Evolutionary conservation across 2,888 invertebrate genomes (phyloP).

Genomic region (Ophioninae sp.): DNA sequence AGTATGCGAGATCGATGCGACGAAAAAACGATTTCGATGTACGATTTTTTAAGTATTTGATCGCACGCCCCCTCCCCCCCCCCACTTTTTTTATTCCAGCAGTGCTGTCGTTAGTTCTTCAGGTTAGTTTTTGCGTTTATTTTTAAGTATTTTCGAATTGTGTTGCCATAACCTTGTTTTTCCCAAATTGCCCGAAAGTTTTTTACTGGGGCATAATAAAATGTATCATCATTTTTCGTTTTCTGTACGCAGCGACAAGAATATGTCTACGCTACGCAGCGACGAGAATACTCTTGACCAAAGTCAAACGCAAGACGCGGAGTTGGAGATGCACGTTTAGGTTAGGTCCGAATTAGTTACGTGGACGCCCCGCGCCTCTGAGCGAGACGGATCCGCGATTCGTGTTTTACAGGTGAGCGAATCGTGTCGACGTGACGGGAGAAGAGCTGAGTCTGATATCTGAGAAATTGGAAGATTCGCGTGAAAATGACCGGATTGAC

Average conservation of each 20-base stretch:
- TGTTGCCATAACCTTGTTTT: too few relatives aligned
- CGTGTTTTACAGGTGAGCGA: not conserved
- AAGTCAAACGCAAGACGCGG: slow-evolving; percentile 11
- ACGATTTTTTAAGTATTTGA: too few relatives aligned
- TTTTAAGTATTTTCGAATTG: too few relatives aligned
- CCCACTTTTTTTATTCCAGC: too few relatives aligned
- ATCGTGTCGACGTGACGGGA: not conserved
- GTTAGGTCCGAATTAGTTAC: not conserved
- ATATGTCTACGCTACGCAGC: not conserved
- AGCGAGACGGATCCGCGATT: not conserved
- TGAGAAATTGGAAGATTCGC: not conserved
- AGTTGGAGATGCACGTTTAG: not conserved
- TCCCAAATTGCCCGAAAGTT: too few relatives aligned
- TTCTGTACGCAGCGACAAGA: not conserved
- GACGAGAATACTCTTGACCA: slow-evolving; percentile 15
- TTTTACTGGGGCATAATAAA: too few relatives aligned
- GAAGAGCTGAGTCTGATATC: not conserved
- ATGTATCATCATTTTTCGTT: too few relatives aligned
- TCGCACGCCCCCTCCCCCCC: too few relatives aligned
- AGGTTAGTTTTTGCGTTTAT: too few relatives aligned
- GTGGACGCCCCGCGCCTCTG: not conserved
- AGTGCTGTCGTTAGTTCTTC: too few relatives aligned
- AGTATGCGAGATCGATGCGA: too few relatives aligned
- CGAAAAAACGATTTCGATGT: too few relatives aligned
- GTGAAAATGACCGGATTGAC: not conserved